Evolutionary conservation across 1,140 invertebrate species (phyloP), one percentile per base, ranked within the genome.

Genomic region (Drosophila equinoxialis): DNA sequence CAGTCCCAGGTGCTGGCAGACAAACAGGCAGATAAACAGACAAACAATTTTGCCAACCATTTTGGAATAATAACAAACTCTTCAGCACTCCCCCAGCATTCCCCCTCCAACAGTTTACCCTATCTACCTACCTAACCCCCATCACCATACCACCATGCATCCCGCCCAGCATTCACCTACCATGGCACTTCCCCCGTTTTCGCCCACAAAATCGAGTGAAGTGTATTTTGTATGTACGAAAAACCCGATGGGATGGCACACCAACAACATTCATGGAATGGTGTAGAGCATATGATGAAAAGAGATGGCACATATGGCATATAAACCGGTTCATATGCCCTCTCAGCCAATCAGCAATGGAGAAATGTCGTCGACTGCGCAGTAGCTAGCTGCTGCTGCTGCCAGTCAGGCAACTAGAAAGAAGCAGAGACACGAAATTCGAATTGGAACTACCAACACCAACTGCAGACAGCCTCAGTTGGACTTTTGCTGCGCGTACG

Each of bases 11-110:
- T 87, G 83, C 80, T 87, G 83, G 84, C 83, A 87, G 83, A 87
- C 83, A 87, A 87, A 87, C 83, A 89, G 83, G 84, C 83, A 81
- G 78, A 79, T 74, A 79, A 81, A 86, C 82, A 86, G 80, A 84
- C 83, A 78, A 77, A 77, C 70, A 73, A 58, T 58, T 74, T 55
- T 51, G 45, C 45, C 77, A 89, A 89, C 84, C 84, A 89, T 89
- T 89, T 89, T 89, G 84, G 84, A 89, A 87, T 87, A 89, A 90
- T 87, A 87, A 90, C 45, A 51, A 51, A 51, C 45, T 51, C 45
- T 83, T 67, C 77, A 79, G 57, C 68, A 73, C 69, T 71, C 71
- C 65, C 65, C 81, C 68, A 58, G 66, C 42, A 63, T 11, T 59
- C 57, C 6, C 33, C 75, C 48, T 81, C 68, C 75, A 69, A 65